Evolutionary conservation across 2,113 vertebrate species (phyloP).

Genomic region (Aythya baeri): DNA sequence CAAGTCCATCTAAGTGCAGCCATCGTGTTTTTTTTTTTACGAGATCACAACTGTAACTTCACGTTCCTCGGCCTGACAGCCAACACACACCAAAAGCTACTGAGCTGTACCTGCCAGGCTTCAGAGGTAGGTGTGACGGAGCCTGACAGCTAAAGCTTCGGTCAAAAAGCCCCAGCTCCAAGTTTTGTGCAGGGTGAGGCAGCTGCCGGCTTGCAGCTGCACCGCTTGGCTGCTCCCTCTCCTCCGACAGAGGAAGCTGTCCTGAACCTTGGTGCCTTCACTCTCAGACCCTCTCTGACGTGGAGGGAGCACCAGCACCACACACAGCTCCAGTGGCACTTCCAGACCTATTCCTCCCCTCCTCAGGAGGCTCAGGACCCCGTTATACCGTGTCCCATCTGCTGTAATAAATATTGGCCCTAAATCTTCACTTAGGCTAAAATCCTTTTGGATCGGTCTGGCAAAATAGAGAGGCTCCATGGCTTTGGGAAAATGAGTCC

Average conservation of each 20-base stretch:
- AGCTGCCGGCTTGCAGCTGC: background rate
- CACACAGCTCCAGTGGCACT: background rate
- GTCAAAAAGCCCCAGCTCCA: rapidly evolving
- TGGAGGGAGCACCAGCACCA: too few relatives aligned
- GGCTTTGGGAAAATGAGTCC: background rate
- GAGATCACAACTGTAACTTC: background rate
- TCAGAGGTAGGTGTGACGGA: background rate
- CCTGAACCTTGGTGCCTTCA: rapidly evolving
- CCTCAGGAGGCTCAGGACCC: too few relatives aligned
- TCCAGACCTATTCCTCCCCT: background rate
- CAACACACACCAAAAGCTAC: background rate
- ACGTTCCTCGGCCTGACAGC: background rate
- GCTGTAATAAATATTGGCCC: background rate
- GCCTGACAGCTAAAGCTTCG: background rate
- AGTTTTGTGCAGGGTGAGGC: background rate
- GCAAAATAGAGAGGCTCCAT: background rate
- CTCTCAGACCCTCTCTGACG: background rate
- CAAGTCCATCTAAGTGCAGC: rapidly evolving
- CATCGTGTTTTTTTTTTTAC: background rate
- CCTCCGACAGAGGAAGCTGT: background rate
- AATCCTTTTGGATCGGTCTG: background rate
- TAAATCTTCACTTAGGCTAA: rapidly evolving
- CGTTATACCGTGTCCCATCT: rapidly evolving
- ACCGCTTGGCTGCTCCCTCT: background rate
- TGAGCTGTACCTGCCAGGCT: background rate